Conservation (phyloP, 2,113 vertebrate species). For the Tiliqua scincoides region DNA sequence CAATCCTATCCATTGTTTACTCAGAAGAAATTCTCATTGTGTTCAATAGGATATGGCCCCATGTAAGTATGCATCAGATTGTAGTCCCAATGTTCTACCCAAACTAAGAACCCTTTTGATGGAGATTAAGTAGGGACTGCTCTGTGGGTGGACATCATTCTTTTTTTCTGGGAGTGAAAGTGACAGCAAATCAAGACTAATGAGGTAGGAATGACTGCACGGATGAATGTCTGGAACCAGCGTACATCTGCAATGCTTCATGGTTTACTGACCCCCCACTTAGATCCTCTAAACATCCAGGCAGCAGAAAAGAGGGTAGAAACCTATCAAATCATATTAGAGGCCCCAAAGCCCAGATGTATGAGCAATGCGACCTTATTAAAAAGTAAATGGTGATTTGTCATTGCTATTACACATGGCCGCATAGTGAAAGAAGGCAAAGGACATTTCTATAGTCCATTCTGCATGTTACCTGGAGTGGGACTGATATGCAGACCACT, state of each 20-base stretch:
- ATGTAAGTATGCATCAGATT: no score
- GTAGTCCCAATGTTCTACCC: neutral
- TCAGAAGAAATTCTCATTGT: no score
- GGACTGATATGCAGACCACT: neutral
- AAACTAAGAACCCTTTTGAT: neutral
- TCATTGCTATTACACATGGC: neutral
- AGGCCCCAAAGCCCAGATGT: rapidly evolving
- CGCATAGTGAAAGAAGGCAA: neutral
- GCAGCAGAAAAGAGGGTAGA: neutral
- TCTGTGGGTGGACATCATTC: neutral
- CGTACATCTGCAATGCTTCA: neutral
- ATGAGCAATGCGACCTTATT: conserved; percentile 4
- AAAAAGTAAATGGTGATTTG: neutral
- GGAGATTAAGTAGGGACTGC: neutral
- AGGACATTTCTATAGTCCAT: neutral
- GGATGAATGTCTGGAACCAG: neutral
- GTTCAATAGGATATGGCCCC: no score
- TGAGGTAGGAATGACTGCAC: neutral
- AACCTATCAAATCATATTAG: neutral
- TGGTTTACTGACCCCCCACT: neutral
- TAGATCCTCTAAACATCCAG: neutral
- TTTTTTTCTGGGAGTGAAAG: neutral
- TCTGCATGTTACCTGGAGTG: neutral
- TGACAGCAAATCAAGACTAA: neutral
- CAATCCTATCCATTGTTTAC: no score